Percentiles rank a stretch among this genome's conserved stretches.
Evolutionary conservation across 2,113 vertebrate genomes (phyloP).

Genomic region (Psilopsiagon aymara): DNA sequence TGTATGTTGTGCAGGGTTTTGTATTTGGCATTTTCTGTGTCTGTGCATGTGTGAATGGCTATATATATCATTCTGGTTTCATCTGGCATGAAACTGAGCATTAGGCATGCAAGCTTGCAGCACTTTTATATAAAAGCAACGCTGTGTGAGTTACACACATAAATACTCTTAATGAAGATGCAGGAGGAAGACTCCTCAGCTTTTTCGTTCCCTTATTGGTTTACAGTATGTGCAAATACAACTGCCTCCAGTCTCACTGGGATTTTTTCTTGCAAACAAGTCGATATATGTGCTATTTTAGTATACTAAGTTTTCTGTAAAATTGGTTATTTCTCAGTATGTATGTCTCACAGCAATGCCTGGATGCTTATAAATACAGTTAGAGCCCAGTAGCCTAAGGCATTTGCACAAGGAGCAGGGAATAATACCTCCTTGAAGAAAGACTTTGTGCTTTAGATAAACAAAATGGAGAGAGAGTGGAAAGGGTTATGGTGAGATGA

Average conservation of each 20-base stretch:
- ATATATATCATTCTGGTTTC: not conserved
- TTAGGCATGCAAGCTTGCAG: not conserved
- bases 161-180: conserved; percentile 36
- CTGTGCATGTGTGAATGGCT: not conserved
- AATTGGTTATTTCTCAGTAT: not conserved
- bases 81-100: not conserved
- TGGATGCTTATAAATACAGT: not conserved
- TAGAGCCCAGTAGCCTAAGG: not conserved
- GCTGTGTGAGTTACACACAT: not conserved
- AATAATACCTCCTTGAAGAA: not conserved
- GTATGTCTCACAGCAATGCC: not conserved
- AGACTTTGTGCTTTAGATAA: not conserved
- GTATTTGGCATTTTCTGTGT: not conserved
- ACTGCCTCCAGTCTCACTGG: not conserved
- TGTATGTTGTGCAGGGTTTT: not conserved
- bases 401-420: not conserved
- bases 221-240: not conserved
- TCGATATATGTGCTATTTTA: not conserved
- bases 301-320: not conserved
- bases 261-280: not conserved
- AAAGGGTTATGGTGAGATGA: not conserved
- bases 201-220: not conserved
- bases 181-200: not conserved
- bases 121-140: not conserved
- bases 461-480: too few species aligned